Evolutionary conservation across 30 jellyfish, hydroid and myxozoan species (phyloP).

Genomic region (Morbakka virulenta): DNA sequence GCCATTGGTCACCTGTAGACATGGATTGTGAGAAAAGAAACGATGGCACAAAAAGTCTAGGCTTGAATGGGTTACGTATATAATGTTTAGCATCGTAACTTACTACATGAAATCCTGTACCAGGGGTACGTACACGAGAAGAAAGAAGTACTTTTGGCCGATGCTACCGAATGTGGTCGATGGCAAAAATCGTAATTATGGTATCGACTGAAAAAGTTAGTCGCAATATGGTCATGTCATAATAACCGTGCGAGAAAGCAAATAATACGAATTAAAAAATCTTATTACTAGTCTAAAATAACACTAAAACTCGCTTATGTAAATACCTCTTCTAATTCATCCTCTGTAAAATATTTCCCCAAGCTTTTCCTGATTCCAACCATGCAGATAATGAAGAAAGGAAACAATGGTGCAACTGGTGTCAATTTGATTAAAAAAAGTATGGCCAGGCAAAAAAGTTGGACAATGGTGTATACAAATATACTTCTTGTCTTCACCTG

Average conservation of each 20-base stretch:
- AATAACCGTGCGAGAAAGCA: background rate
- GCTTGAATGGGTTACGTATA: no score
- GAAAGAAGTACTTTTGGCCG: no score
- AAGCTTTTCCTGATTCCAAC: constrained; percentile 60
- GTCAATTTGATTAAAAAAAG: constrained; percentile 51
- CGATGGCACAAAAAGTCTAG: no score
- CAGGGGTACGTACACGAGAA: no score
- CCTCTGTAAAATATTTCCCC: constrained; percentile 69
- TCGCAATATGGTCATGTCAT: no score
- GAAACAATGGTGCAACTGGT: constrained; percentile 91
- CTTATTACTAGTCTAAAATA: background rate
- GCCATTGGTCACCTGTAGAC: no score
- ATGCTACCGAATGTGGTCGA: background rate
- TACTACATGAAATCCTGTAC: no score
- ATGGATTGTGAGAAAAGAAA: no score
- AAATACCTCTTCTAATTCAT: constrained; percentile 91
- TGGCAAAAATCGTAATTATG: background rate
- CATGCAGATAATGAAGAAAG: constrained; percentile 84
- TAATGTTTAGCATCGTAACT: no score
- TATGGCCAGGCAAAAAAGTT: constrained; percentile 48
- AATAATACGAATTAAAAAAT: background rate
- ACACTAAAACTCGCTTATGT: background rate
- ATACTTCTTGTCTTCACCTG: constrained; percentile 62
- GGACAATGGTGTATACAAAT: constrained; percentile 61
- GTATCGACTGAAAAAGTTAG: background rate